Base-by-base conservation (phyloP, 2,113 vertebrate species). In the Glaucomys volans region DNA sequence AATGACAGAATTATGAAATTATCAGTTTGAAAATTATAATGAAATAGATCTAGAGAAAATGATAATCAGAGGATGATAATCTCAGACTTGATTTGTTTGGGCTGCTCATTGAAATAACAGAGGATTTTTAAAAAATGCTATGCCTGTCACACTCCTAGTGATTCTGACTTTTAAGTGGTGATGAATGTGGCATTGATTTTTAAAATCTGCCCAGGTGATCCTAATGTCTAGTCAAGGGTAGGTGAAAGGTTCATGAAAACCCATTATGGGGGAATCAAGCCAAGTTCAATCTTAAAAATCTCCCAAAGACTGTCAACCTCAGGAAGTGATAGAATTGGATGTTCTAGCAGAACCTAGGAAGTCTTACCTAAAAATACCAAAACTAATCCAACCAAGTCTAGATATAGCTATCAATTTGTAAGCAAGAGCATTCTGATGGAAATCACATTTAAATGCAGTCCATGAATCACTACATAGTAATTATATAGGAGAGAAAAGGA, bases 391-490 rank as follows among this genome's bases (percentile, higher is more conserved):
- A 87, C 83, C 35, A 92, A 74, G 18, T 91, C 24, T 82, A 87
- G 42, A 71, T 74, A 87, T 62, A 92, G 50, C 57, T 66, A 59
- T 3, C 18, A 69, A 66, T 76, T 88, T 93, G 62, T 59, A 69
- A 95, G 44, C 91, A 91, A 62, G 24, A 59, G n/a, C 30, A 91
- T 44, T 64, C 52, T 42, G 37, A 59, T 79, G 79, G 5, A 83
- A 94, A 86, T 85, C 14, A 52, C 16, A 90, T 82, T 76, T 72
- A 84, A 95, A 91, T 86, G 57, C 10, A 95, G 82, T 85, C 69
- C 2, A 47, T 52, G 26, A 95, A 57, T 83, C 64, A 57, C 17
- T 86, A 67, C 10, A 62, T 32, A 81, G 59, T 66, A 93, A 85
- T 88, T 87, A 91, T 84, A 64, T 37, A 80, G 30, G 42, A 26